Evolutionary conservation across 2,797 vertebrate species (phyloP).

Genomic region (Sebastes kiyomatsui): DNA sequence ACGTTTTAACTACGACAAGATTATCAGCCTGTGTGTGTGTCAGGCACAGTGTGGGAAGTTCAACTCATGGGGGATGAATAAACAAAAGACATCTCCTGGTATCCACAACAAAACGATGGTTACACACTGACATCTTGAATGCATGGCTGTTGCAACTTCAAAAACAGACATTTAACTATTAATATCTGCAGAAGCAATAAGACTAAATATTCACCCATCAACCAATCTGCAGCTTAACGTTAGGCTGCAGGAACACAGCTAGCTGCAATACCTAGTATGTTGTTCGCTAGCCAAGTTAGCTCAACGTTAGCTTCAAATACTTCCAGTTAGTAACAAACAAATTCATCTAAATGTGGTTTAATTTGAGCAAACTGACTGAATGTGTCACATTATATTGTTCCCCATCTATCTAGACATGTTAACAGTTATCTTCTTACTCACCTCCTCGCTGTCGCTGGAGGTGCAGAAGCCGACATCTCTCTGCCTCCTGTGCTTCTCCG

Average conservation of each 20-base stretch:
- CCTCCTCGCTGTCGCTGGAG: slow-evolving; percentile 82
- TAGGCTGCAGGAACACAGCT: background rate
- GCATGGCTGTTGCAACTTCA: background rate
- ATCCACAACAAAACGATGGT: slow-evolving; percentile 50
- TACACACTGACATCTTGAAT: slow-evolving; percentile 5
- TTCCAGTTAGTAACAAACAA: slow-evolving; percentile 18
- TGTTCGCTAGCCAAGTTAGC: slow-evolving; percentile 46
- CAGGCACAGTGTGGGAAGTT: slow-evolving; percentile 10
- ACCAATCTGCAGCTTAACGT: background rate
- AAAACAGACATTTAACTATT: background rate
- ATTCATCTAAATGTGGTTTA: background rate
- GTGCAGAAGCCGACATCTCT: slow-evolving; percentile 83
- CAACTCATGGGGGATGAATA: background rate
- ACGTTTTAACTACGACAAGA: slow-evolving; percentile 41
- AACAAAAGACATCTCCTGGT: slow-evolving; percentile 28
- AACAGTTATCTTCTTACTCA: slow-evolving; percentile 57
- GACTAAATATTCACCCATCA: background rate
- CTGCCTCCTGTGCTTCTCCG: slow-evolving; percentile 84
- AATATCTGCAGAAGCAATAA: background rate
- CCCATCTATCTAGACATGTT: background rate
- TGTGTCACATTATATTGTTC: background rate
- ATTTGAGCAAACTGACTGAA: background rate
- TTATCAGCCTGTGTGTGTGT: background rate
- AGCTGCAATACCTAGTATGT: background rate
- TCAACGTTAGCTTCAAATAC: slow-evolving; percentile 40